Base-by-base conservation (phyloP, 2,113 vertebrate species). In the western clawed frog (Xenopus tropicalis) region DNA sequence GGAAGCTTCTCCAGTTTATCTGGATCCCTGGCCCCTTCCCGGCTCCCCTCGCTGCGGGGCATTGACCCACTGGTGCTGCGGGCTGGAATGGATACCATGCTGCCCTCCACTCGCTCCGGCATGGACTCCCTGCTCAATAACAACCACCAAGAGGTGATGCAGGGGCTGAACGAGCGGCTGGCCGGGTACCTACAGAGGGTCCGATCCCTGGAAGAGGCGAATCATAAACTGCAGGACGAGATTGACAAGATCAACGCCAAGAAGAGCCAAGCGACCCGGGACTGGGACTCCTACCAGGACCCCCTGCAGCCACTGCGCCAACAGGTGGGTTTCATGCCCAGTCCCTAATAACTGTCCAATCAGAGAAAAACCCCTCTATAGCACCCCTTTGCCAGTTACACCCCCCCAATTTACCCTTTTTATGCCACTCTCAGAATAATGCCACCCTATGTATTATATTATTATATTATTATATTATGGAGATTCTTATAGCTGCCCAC, bases 81-180 rank as follows among this genome's bases (percentile, higher is more conserved):
- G 37, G 64, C 65, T 5, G 46, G 67, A 11, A 79, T 86, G 63
- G 78, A 85, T 23, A 84, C 81, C 5, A 77, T 86, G 61, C 82
- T 87, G 0, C 85, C 79, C n/a, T 78, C 83, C 2, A 14, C 91
- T 74, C 82, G 86, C 23, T 80, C 81, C 13, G 78, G 85, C 0
- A 1, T 78, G 3, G 82, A 85, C 65, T 42, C 58, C 5, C 19
- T 79, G 0, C 20, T 51, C 7, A 9, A 44, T 1, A 7, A 76
- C 70, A 16, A 88, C 67, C 85, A 88, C 80, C 90, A 89, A 73
- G 81, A 89, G 69, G 84, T 79, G 0, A 83, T 92, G 85, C 83
- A 85, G 24, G 83, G 82, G 42, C 84, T 93, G 71, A 93, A 93
- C 22, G 83, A 82, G 1, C 86, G 91, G 1, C 86, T 93, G 77